Conservation (phyloP, 2,888 invertebrate species). For the Athripsodes cinereus region DNA sequence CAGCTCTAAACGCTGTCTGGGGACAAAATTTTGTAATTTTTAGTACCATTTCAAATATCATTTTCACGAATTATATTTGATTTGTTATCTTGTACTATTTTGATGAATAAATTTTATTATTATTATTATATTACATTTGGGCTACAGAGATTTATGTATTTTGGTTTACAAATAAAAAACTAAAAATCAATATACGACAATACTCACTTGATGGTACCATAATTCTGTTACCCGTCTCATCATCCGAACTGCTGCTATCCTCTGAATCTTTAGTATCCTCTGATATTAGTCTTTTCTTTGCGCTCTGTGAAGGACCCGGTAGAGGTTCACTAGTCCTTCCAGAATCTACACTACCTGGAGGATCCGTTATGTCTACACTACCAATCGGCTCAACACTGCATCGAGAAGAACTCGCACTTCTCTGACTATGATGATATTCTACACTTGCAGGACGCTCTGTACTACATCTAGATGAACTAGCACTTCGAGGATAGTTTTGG, state of each 20-base stretch:
- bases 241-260: slow-evolving; percentile 15
- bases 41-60: no score
- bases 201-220: slow-evolving; percentile 50
- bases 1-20: no score
- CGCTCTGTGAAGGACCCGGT: slow-evolving; percentile 24
- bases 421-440: not conserved
- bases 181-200: not conserved
- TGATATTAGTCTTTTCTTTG: not conserved
- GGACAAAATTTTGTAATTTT: no score
- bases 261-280: slow-evolving; percentile 4
- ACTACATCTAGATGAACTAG: not conserved
- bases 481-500: not conserved
- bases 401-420: slow-evolving; percentile 33
- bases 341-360: not conserved
- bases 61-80: no score
- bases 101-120: no score
- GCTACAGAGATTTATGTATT: not conserved
- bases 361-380: slow-evolving; percentile 28
- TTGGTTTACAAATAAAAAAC: not conserved
- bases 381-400: slow-evolving; percentile 35
- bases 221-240: slow-evolving; percentile 34
- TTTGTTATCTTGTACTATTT: no score
- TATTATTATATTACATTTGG: no score
- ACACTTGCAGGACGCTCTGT: slow-evolving; percentile 2
- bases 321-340: not conserved